phyloP scores from a whole-genome alignment of 2,888 invertebrate genomes.

The Lissocephala sabroskyi region DNA sequence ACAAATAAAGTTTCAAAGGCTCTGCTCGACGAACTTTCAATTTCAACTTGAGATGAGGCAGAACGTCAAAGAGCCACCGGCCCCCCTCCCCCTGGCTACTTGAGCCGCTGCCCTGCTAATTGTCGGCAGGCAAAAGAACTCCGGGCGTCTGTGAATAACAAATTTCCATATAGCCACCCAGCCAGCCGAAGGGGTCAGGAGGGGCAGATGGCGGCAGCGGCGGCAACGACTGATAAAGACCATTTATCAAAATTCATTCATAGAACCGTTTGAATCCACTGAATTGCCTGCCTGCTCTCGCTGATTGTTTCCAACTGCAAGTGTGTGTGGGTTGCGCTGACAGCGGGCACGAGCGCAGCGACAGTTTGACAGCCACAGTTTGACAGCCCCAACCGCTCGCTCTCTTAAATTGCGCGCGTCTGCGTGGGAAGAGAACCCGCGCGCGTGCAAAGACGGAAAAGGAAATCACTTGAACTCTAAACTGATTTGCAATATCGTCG shows the following conservation, averaged over 20 bases:
- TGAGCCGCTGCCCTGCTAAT: conserved; percentile 47
- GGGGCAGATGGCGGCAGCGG: conserved; percentile 3
- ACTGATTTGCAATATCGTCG: conserved; percentile 27
- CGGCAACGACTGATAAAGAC: conserved; percentile 45
- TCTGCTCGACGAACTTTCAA: conserved; percentile 37
- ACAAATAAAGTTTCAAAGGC: conserved; percentile 20
- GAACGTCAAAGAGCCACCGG: conserved; percentile 51
- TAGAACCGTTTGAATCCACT: conserved; percentile 40
- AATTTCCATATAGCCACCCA: conserved; percentile 46
- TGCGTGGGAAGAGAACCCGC: neutral
- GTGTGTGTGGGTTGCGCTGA: no score
- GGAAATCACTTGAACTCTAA: conserved; percentile 41
- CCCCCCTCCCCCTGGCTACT: conserved; percentile 13
- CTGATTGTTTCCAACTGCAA: no score
- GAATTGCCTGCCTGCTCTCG: no score
- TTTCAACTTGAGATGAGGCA: conserved; percentile 61
- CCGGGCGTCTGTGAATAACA: conserved; percentile 15
- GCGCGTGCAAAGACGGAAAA: conserved; percentile 36
- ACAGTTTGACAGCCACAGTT: conserved; percentile 10
- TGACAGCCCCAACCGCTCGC: conserved; percentile 5
- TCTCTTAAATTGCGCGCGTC: conserved; percentile 5
- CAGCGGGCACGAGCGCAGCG: conserved; percentile 15
- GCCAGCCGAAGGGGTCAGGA: conserved; percentile 1
- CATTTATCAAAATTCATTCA: conserved; percentile 65
- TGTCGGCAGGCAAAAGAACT: conserved; percentile 34